A percentile compares a stretch with the other conserved stretches of the same genome.
phyloP scores from a whole-genome alignment of 53 echinoderm and acorn worm genomes.

The Echinometra lucunter region DNA sequence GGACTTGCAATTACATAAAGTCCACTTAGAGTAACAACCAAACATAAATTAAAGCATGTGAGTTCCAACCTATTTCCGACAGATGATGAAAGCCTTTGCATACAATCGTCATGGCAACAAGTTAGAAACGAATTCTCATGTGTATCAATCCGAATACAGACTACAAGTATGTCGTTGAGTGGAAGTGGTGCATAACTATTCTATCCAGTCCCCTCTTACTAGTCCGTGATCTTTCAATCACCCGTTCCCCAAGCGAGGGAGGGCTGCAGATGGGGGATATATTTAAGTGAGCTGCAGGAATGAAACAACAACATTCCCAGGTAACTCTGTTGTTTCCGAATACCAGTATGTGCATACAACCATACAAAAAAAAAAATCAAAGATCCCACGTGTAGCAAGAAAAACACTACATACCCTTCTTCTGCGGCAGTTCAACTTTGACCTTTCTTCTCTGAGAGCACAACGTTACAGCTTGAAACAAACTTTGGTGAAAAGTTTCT shows the following conservation, averaged over 20 bases:
- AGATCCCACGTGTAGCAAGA: conserved; percentile 7
- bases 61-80: neutral
- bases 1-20: neutral
- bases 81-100: neutral
- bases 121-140: neutral
- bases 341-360: no score
- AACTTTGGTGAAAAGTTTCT: neutral
- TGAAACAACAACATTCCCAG: conserved; percentile 8
- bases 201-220: neutral
- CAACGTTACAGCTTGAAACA: neutral
- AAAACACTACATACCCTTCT: conserved; percentile 16
- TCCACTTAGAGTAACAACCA: neutral
- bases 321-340: neutral
- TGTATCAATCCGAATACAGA: conserved; percentile 9
- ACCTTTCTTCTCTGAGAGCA: neutral
- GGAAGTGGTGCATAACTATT: neutral
- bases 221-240: neutral
- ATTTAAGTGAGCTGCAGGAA: neutral
- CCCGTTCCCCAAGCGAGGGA: neutral
- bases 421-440: neutral
- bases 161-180: neutral
- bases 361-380: neutral
- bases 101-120: neutral
- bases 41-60: neutral
- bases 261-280: neutral